Percentiles rank a stretch among this genome's conserved stretches.
These are phyloP conservation scores for Eucera pruinosa DNA, from an alignment of 2,888 invertebrate species.

Conservation along the genomic window DNA sequence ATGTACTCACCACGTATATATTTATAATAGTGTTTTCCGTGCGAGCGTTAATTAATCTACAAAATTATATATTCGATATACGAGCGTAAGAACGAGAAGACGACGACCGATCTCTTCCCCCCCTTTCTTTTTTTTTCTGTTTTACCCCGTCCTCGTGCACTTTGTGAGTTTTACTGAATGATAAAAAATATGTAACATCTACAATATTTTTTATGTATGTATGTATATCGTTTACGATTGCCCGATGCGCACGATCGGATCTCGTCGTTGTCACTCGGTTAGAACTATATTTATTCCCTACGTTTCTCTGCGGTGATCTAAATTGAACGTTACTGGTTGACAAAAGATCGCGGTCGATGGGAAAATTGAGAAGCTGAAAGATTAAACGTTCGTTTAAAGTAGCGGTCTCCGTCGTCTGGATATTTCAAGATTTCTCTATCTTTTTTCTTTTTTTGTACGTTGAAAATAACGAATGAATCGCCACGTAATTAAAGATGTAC, in stretches of 20 bases:
- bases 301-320: neutral
- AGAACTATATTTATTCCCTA: neutral
- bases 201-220: neutral
- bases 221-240: neutral
- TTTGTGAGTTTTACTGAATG: neutral
- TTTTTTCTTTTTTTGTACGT: too few relatives aligned
- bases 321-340: neutral
- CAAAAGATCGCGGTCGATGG: neutral
- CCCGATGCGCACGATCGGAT: neutral
- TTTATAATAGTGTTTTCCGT: constrained; percentile 9
- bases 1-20: constrained; percentile 13
- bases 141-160: neutral
- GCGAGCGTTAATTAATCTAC: constrained; percentile 9
- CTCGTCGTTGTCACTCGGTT: neutral
- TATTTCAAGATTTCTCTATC: too few relatives aligned
- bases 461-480: too few relatives aligned
- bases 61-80: constrained; percentile 13
- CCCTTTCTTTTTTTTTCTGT: too few relatives aligned
- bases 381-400: neutral
- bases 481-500: too few relatives aligned
- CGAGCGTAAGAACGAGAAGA: neutral
- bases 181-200: constrained; percentile 12
- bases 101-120: neutral
- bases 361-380: neutral
- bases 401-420: neutral